These are phyloP conservation scores for Cavia aperea DNA, from an alignment of 2,113 vertebrate genomes.

Conservation along the genomic window DNA sequence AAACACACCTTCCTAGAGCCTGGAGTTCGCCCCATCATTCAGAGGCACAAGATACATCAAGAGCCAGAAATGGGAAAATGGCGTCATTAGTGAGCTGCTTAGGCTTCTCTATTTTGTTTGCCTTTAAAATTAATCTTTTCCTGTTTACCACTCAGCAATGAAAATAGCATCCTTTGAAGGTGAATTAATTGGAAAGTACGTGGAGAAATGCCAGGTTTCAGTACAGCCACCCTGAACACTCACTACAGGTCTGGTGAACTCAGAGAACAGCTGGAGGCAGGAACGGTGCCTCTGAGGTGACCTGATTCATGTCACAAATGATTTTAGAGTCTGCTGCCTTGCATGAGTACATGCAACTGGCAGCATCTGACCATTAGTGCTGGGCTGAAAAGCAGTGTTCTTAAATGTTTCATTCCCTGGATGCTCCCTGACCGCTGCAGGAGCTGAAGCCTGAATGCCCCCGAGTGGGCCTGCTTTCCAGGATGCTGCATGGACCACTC, in stretches of 20 bases:
- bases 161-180: slow-evolving; percentile 62
- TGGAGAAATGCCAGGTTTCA: slow-evolving; percentile 48
- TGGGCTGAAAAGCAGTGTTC: background rate
- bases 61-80: slow-evolving; percentile 73
- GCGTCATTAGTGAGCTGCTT: slow-evolving; percentile 64
- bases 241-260: slow-evolving; percentile 25
- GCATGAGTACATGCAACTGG: background rate
- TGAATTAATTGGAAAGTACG: slow-evolving; percentile 57
- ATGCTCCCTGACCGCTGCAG: background rate
- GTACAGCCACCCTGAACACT: slow-evolving; percentile 44
- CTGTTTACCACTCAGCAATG: slow-evolving; percentile 61
- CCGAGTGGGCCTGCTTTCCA: background rate
- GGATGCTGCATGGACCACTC: background rate
- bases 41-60: slow-evolving; percentile 49
- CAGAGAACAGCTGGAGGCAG: slow-evolving; percentile 34
- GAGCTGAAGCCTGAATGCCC: background rate
- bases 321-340: slow-evolving; percentile 5
- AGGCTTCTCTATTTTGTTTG: slow-evolving; percentile 64
- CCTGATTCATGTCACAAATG: background rate
- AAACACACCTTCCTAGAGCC: slow-evolving; percentile 55
- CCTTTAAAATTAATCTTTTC: slow-evolving; percentile 75
- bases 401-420: slow-evolving; percentile 15
- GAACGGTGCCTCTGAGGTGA: background rate
- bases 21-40: slow-evolving; percentile 56
- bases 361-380: background rate